These are phyloP conservation scores for Nesogale talazaci DNA, from an alignment of 2,113 vertebrate genomes.

Conservation along the genomic window DNA sequence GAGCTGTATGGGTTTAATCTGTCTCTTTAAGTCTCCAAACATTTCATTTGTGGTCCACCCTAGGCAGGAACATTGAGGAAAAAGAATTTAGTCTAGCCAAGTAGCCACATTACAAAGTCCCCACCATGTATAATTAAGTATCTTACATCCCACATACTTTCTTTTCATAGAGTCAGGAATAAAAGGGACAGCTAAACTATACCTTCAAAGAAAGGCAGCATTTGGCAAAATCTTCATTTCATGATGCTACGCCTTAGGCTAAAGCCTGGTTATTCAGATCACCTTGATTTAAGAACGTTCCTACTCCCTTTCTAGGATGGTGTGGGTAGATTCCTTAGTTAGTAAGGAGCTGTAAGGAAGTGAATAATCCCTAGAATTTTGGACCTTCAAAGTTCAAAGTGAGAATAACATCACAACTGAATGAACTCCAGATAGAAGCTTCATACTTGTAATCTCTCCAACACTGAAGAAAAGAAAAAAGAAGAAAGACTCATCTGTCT, in stretches of 20 bases:
- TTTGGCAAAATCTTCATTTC: not conserved
- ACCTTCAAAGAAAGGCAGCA: not conserved
- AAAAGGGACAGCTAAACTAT: not conserved
- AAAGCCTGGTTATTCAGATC: not conserved
- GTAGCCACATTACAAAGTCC: not conserved
- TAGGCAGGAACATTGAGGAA: conserved; percentile 1
- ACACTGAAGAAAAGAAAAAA: not conserved
- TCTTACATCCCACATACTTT: not conserved
- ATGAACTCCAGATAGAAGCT: not conserved
- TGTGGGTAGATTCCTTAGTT: not conserved
- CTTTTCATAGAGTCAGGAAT: not conserved
- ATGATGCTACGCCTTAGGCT: not conserved
- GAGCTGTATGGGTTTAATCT: not conserved
- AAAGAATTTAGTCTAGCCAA: not conserved
- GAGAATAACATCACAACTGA: not conserved
- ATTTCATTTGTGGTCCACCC: not conserved
- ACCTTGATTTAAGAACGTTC: too few relatives aligned
- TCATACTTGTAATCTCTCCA: not conserved
- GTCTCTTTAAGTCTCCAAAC: not conserved
- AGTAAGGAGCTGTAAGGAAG: not conserved
- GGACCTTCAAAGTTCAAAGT: not conserved
- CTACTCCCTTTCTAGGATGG: not conserved
- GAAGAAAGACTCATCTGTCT: not conserved
- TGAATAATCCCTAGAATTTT: not conserved
- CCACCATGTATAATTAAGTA: not conserved